A percentile compares a stretch with the other conserved stretches of the same genome.
These are phyloP conservation scores for Drosophila insularis DNA, from an alignment of 1,140 invertebrate genomes.

Conservation along the genomic window DNA sequence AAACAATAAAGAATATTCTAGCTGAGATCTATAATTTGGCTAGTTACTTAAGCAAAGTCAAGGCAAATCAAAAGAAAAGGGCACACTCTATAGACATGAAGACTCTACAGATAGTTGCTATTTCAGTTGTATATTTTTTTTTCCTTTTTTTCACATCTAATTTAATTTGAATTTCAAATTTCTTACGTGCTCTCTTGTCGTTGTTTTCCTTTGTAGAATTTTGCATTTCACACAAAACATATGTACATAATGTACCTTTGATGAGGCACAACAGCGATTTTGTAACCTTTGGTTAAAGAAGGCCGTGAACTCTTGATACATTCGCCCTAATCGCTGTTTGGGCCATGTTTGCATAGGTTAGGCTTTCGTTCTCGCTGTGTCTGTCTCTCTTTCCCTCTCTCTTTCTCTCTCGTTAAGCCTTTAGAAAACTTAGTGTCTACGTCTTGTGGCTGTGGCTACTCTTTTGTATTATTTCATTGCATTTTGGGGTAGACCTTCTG, in stretches of 20 bases:
- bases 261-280: constrained; percentile 38
- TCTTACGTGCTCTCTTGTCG: constrained; percentile 2
- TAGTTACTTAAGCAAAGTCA: no score
- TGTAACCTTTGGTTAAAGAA: constrained; percentile 22
- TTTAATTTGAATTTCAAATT: constrained; percentile 16
- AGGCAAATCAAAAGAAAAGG: background rate
- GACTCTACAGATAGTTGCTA: background rate
- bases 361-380: background rate
- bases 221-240: constrained; percentile 1
- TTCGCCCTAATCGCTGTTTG: constrained; percentile 56
- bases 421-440: background rate
- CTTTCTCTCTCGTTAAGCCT: background rate
- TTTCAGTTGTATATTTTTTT: background rate
- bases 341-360: constrained; percentile 38
- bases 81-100: background rate
- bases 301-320: constrained; percentile 17
- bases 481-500: constrained; percentile 20
- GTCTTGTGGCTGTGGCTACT: background rate
- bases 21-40: no score
- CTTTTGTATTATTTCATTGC: constrained; percentile 60
- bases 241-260: constrained; percentile 51
- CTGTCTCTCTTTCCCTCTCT: background rate
- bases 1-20: no score
- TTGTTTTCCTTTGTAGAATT: background rate
- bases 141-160: background rate